Conservation (phyloP, 2,797 vertebrate genomes). For the Oreonectes daqikongensis region DNA sequence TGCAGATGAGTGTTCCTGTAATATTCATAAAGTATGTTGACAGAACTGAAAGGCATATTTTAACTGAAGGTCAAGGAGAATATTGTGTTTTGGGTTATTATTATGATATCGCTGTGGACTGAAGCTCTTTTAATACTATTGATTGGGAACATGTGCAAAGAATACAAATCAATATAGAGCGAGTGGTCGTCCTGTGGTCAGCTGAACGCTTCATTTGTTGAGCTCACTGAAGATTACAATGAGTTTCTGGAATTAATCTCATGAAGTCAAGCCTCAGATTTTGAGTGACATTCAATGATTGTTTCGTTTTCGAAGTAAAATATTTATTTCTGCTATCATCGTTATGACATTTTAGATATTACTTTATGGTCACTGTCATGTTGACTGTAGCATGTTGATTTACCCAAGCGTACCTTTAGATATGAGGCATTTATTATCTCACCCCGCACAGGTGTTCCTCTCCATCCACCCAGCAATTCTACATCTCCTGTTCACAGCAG, state of each 20-base stretch:
- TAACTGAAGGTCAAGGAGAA: conserved; percentile 58
- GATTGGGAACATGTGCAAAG: conserved; percentile 65
- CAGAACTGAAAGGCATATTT: conserved; percentile 21
- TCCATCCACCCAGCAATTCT: conserved; percentile 25
- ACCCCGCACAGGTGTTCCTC: conserved; percentile 27
- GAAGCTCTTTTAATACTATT: conserved; percentile 70
- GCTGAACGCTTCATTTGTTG: conserved; percentile 40
- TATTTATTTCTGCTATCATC: conserved; percentile 20
- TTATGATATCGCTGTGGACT: conserved; percentile 66
- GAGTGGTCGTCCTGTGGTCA: conserved; percentile 55
- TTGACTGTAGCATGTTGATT: conserved; percentile 27
- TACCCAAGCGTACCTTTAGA: conserved; percentile 32
- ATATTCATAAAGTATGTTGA: background rate
- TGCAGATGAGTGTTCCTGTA: background rate
- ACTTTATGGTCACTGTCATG: conserved; percentile 69
- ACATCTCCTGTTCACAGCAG: conserved; percentile 8
- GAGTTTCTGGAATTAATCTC: background rate
- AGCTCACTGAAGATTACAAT: background rate
- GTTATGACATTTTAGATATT: conserved; percentile 26
- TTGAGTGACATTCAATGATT: conserved; percentile 18
- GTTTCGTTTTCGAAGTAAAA: conserved; percentile 2
- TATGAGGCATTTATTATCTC: conserved; percentile 56
- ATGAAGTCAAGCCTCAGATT: conserved; percentile 17
- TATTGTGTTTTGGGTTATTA: conserved; percentile 64
- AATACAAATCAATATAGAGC: conserved; percentile 50